phyloP scores from a whole-genome alignment of 2,113 vertebrate genomes.

The Mustela nigripes region DNA sequence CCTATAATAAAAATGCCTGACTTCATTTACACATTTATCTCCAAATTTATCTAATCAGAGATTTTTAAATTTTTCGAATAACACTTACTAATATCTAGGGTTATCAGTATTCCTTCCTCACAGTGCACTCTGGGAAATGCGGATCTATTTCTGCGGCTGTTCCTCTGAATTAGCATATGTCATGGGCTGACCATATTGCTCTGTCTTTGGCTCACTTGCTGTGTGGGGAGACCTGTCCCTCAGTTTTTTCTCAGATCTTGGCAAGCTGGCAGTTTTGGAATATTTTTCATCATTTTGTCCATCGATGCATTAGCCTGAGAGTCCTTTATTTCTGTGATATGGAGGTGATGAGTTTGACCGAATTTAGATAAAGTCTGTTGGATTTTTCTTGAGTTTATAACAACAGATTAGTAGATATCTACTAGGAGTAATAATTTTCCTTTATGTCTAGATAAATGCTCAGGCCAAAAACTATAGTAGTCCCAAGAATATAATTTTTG shows the following conservation, averaged over 20 bases:
- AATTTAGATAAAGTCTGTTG: constrained; percentile 13
- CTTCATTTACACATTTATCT: background rate
- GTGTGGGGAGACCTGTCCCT: background rate
- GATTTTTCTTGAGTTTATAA: constrained; percentile 47
- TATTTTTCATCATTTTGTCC: background rate
- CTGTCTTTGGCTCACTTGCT: background rate
- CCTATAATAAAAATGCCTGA: background rate
- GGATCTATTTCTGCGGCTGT: background rate
- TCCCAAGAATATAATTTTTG: constrained; percentile 55
- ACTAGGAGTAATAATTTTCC: constrained; percentile 12
- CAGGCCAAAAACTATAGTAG: background rate
- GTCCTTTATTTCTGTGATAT: background rate
- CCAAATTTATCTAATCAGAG: background rate
- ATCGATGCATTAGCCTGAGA: background rate
- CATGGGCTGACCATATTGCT: background rate
- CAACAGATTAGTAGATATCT: background rate
- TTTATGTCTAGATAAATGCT: constrained; percentile 39
- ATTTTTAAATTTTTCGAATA: background rate
- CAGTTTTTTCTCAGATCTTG: background rate
- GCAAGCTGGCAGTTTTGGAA: background rate
- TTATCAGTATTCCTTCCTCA: background rate
- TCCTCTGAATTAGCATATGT: background rate
- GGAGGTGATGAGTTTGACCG: background rate
- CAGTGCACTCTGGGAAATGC: background rate
- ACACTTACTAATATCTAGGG: background rate